Conservation (phyloP, 2,888 invertebrate species). For the Sarcophaga carnaria region DNA sequence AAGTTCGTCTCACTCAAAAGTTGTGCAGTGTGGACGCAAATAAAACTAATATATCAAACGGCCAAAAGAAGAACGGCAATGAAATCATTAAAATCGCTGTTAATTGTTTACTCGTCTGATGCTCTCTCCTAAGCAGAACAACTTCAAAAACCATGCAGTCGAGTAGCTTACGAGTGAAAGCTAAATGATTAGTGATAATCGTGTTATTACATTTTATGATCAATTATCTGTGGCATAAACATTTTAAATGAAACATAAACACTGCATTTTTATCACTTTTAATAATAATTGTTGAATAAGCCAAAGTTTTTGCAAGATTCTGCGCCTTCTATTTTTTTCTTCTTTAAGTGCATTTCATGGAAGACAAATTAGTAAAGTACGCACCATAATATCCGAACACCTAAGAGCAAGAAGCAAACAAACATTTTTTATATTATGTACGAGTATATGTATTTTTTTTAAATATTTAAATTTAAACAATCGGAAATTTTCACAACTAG, state of each 20-base stretch:
- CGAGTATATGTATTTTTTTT: too few species aligned
- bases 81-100: conserved; percentile 78
- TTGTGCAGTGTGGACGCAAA: conserved; percentile 32
- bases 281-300: conserved; percentile 15
- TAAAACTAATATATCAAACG: conserved; percentile 45
- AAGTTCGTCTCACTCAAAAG: conserved; percentile 23
- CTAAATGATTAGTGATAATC: conserved; percentile 39
- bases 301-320: neutral
- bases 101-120: conserved; percentile 65
- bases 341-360: neutral
- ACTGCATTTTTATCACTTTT: conserved; percentile 39
- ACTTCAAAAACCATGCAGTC: neutral
- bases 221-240: conserved; percentile 51
- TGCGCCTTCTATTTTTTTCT: neutral
- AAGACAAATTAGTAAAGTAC: neutral
- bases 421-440: too few species aligned
- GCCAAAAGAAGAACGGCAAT: conserved; percentile 76
- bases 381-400: too few species aligned
- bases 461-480: too few species aligned
- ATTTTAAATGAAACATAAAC: conserved; percentile 43
- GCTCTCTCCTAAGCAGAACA: conserved; percentile 1
- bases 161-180: conserved; percentile 7
- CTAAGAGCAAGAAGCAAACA: too few species aligned
- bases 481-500: too few species aligned
- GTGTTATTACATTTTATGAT: conserved; percentile 59